These are phyloP conservation scores for Drosophila ezoana DNA, from an alignment of 2,888 invertebrate species.

Conservation along the genomic window DNA sequence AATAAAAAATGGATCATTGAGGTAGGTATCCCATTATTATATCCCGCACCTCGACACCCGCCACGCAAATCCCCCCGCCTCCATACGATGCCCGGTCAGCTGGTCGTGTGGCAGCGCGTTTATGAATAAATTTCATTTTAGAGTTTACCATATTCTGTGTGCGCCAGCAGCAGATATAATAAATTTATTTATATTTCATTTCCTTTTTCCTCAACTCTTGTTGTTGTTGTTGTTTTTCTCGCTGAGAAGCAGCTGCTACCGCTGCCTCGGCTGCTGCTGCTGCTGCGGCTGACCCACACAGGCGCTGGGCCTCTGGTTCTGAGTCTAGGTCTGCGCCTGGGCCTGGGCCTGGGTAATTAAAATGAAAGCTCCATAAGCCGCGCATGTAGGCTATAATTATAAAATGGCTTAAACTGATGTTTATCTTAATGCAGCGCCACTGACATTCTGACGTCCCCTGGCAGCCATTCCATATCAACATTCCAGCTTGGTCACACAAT, in stretches of 20 bases:
- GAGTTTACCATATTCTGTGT: conserved; percentile 69
- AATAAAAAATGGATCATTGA: conserved; percentile 72
- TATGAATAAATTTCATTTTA: conserved; percentile 82
- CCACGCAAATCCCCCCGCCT: conserved; percentile 2
- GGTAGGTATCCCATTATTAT: conserved; percentile 23
- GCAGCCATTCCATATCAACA: conserved; percentile 45
- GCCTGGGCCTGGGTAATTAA: conserved; percentile 66
- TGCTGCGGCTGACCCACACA: conserved; percentile 13
- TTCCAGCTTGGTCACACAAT: background rate
- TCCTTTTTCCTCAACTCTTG: conserved; percentile 42
- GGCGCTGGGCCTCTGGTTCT: conserved; percentile 9
- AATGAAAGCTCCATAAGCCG: conserved; percentile 65
- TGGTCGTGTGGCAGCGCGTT: conserved; percentile 56
- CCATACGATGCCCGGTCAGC: conserved; percentile 27
- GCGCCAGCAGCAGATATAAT: conserved; percentile 71
- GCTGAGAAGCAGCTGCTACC: conserved; percentile 35
- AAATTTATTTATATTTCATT: conserved; percentile 81
- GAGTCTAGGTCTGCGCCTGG: conserved; percentile 9
- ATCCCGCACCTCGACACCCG: conserved; percentile 2
- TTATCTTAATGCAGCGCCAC: conserved; percentile 68
- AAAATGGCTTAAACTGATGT: conserved; percentile 79
- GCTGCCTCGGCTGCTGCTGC: conserved; percentile 14
- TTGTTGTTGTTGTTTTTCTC: conserved; percentile 4
- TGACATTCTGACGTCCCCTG: conserved; percentile 60
- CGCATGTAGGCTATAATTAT: conserved; percentile 79